These are phyloP conservation scores for Cardiocondyla obscurior DNA, from an alignment of 1,140 invertebrate species.

Conservation along the genomic window DNA sequence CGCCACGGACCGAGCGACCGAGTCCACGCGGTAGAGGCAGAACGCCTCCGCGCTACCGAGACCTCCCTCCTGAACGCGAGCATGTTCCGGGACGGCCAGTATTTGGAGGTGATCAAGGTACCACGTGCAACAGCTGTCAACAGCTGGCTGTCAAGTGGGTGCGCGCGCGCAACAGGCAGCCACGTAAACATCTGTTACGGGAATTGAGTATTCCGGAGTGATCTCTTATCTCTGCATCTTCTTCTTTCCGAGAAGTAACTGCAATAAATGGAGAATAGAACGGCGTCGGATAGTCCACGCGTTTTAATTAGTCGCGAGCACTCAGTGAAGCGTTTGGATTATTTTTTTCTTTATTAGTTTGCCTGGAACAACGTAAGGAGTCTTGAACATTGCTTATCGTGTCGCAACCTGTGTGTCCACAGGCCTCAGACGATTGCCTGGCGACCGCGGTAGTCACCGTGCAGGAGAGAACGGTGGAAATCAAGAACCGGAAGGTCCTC, in stretches of 20 bases:
- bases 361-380: not conserved
- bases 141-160: conserved; percentile 61
- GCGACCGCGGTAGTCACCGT: conserved; percentile 74
- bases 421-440: conserved; percentile 72
- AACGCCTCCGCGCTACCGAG: not conserved
- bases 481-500: conserved; percentile 65
- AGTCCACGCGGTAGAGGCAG: not conserved
- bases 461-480: conserved; percentile 72
- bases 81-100: conserved; percentile 75
- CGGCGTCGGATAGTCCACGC: not conserved
- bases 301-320: not conserved
- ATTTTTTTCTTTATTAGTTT: not conserved
- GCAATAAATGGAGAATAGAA: not conserved
- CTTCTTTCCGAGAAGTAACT: no score
- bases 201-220: not conserved
- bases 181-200: conserved; percentile 6
- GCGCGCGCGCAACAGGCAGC: not conserved
- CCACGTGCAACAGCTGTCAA: conserved; percentile 59
- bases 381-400: not conserved
- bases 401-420: conserved; percentile 15
- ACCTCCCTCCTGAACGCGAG: not conserved
- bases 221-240: not conserved
- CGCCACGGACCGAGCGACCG: no score
- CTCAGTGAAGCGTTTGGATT: not conserved
- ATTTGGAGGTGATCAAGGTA: conserved; percentile 76